Evolutionary conservation across 2,797 vertebrate species (phyloP).

Genomic region (Pristis pectinata): DNA sequence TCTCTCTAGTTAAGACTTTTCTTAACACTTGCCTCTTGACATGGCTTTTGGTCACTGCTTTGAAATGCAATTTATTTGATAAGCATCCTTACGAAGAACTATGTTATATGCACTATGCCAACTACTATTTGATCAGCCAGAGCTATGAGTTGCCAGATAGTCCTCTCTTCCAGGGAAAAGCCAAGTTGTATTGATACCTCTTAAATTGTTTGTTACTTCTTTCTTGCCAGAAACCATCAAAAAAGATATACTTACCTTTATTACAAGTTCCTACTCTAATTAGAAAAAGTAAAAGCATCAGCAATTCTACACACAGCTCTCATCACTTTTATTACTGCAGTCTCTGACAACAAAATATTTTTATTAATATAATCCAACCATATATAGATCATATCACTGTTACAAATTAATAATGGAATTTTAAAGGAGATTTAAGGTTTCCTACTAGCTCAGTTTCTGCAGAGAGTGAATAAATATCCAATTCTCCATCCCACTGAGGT

Average conservation of each 20-base stretch:
- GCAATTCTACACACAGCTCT: background rate
- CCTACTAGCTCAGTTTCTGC: background rate
- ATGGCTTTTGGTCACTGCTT: background rate
- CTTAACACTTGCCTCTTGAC: background rate
- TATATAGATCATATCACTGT: background rate
- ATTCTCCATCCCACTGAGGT: background rate
- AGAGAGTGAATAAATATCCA: background rate
- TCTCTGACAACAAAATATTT: background rate
- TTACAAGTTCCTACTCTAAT: background rate
- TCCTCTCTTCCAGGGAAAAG: background rate
- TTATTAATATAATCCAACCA: background rate
- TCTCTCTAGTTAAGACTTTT: background rate
- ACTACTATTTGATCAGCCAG: background rate
- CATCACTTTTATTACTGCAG: background rate
- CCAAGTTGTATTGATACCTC: background rate
- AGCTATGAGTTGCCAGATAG: background rate
- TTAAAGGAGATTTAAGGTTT: slow-evolving; percentile 3
- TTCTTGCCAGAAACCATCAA: background rate
- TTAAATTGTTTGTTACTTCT: background rate
- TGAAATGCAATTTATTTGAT: background rate
- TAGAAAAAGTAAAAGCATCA: background rate
- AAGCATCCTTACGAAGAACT: background rate
- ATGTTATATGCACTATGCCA: background rate
- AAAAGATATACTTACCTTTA: background rate
- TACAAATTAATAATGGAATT: background rate